Evolutionary conservation across 2,888 invertebrate species (phyloP).

Genomic region (Stenchaetothrips biformis): DNA sequence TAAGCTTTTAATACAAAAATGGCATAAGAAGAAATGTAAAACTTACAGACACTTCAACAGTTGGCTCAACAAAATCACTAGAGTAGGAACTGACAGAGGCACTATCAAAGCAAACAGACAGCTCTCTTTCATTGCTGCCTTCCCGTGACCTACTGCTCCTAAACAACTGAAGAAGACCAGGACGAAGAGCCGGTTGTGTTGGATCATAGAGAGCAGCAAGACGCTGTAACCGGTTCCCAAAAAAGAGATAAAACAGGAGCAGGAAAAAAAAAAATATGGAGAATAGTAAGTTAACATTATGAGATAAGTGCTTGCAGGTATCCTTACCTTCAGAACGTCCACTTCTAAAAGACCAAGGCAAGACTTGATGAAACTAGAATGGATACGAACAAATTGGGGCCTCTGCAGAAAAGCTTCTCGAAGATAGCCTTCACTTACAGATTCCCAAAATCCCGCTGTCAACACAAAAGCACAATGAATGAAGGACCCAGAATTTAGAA

Average conservation of each 20-base stretch:
- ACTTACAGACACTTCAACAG: background rate
- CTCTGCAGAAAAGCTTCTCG: slow-evolving; percentile 49
- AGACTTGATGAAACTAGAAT: slow-evolving; percentile 51
- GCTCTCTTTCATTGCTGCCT: slow-evolving; percentile 4
- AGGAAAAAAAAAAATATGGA: slow-evolving; percentile 35
- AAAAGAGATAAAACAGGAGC: too few relatives aligned
- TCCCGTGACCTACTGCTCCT: background rate
- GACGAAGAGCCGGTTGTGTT: slow-evolving; percentile 48
- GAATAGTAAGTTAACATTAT: slow-evolving; percentile 32
- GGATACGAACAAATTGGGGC: slow-evolving; percentile 47
- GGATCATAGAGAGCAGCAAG: slow-evolving; percentile 55
- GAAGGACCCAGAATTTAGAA: background rate
- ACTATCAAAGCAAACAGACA: background rate
- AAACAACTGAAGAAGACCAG: slow-evolving; percentile 30
- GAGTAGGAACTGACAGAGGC: background rate
- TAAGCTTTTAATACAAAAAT: background rate
- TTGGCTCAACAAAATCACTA: slow-evolving; percentile 1
- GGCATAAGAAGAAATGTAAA: background rate
- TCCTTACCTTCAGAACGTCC: slow-evolving; percentile 53
- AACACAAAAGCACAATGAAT: slow-evolving; percentile 31
- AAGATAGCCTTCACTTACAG: slow-evolving; percentile 46
- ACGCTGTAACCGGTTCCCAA: slow-evolving; percentile 45
- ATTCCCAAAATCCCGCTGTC: slow-evolving; percentile 51
- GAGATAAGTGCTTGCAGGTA: too few relatives aligned
- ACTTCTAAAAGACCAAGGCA: slow-evolving; percentile 45